phyloP scores from a whole-genome alignment of 64 coral and sea anemone species.

The Stylophora pistillata region DNA sequence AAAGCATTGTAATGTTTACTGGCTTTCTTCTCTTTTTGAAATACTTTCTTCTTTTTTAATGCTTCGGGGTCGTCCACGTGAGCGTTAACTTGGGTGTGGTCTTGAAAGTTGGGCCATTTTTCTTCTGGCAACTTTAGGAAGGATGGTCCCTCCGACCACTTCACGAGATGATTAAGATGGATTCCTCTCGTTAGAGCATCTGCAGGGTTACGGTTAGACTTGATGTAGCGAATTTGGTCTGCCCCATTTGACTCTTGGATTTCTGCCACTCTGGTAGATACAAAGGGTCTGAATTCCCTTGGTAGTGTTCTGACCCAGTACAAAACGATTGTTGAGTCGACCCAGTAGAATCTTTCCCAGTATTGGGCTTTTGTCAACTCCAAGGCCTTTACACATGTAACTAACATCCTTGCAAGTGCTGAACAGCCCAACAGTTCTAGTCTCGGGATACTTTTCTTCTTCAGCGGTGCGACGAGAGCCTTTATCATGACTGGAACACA shows the following conservation, averaged over 20 bases:
- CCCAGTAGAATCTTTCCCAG: not conserved
- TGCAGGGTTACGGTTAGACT: too few species aligned
- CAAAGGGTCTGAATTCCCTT: too few species aligned
- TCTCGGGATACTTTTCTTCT: not conserved
- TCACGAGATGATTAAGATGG: too few species aligned
- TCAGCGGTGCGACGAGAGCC: slow-evolving; percentile 51
- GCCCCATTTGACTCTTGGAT: too few species aligned
- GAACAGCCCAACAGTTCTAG: slow-evolving; percentile 4
- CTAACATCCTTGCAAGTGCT: slow-evolving; percentile 24
- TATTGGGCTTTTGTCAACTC: slow-evolving; percentile 24
- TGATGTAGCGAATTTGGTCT: too few species aligned
- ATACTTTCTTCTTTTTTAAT: slow-evolving; percentile 8
- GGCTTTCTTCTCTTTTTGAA: not conserved
- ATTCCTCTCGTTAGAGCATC: too few species aligned
- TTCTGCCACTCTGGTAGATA: too few species aligned
- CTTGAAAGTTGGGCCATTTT: slow-evolving; percentile 12
- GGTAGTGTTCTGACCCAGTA: not conserved
- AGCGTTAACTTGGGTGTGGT: slow-evolving; percentile 20
- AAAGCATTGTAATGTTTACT: not conserved
- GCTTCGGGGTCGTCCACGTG: not conserved
- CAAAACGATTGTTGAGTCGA: not conserved
- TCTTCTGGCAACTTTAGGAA: too few species aligned
- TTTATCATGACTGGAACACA: slow-evolving; percentile 60
- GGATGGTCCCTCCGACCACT: too few species aligned
- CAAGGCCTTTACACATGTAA: slow-evolving; percentile 42